phyloP scores from a whole-genome alignment of 2,113 vertebrate genomes.

The Mus musculus region DNA sequence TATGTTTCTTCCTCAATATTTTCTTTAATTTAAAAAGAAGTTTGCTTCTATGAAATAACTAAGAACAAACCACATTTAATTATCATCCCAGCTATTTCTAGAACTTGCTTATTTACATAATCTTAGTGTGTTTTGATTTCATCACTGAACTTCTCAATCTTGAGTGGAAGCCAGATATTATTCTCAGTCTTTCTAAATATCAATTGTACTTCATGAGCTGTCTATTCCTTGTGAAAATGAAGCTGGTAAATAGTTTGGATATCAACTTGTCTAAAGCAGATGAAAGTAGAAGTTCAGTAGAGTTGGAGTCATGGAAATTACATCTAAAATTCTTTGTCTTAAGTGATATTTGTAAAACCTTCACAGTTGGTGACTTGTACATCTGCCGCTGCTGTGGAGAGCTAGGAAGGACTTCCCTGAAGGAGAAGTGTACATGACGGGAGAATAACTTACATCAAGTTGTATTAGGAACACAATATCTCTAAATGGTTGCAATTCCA shows the following conservation, averaged over 20 bases:
- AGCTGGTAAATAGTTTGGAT: neutral
- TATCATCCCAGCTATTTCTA: conserved; percentile 17
- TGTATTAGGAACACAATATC: neutral
- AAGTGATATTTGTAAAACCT: conserved; percentile 26
- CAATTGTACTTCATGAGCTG: neutral
- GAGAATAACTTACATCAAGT: neutral
- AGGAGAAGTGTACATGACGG: neutral
- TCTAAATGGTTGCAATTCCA: neutral
- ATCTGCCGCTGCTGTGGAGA: neutral
- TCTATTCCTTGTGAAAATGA: conserved; percentile 1
- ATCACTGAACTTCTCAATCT: neutral
- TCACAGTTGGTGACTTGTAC: neutral
- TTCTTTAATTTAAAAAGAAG: neutral
- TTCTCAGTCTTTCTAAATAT: conserved; percentile 12
- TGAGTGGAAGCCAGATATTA: neutral
- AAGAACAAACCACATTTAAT: neutral
- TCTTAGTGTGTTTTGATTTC: conserved; percentile 19
- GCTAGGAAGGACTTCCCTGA: neutral
- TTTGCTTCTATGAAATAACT: conserved; percentile 1
- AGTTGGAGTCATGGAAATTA: neutral
- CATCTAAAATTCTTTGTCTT: neutral
- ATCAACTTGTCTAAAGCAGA: neutral
- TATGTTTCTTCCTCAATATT: neutral
- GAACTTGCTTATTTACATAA: conserved; percentile 30
- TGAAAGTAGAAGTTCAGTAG: neutral